phyloP scores from a whole-genome alignment of 2,888 invertebrate species.

The Andrena marginata region DNA sequence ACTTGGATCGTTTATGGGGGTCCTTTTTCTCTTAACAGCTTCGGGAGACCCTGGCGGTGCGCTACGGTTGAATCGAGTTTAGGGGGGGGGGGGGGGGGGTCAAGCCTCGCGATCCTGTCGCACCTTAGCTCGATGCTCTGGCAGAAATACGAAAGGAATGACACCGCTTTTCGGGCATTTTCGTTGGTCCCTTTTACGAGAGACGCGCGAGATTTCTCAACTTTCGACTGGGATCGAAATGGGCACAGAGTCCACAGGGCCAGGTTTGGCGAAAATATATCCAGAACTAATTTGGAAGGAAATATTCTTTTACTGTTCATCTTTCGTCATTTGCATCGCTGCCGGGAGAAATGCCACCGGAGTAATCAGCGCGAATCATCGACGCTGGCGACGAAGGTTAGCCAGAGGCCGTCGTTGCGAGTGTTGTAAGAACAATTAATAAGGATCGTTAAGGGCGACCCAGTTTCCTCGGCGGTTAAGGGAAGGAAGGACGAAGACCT shows the following conservation, averaged over 20 bases:
- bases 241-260: background rate
- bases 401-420: slow-evolving; percentile 22
- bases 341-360: background rate
- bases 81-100: slow-evolving; percentile 44
- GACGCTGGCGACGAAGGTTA: slow-evolving; percentile 30
- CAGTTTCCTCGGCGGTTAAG: slow-evolving; percentile 53
- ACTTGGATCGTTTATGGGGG: slow-evolving; percentile 68
- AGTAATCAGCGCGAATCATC: background rate
- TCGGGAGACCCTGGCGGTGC: slow-evolving; percentile 47
- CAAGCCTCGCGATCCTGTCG: slow-evolving; percentile 11
- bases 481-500: slow-evolving; percentile 36
- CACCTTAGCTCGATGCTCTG: background rate
- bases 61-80: slow-evolving; percentile 68
- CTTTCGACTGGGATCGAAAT: background rate
- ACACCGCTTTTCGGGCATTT: background rate
- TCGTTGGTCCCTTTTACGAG: background rate
- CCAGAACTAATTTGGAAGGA: too few relatives aligned
- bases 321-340: background rate
- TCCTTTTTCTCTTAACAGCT: slow-evolving; percentile 63
- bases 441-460: slow-evolving; percentile 69
- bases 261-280: background rate
- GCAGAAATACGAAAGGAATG: slow-evolving; percentile 21
- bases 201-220: background rate
- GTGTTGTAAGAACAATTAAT: slow-evolving; percentile 67
- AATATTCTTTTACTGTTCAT: background rate